Evolutionary conservation across 2,113 vertebrate species (phyloP).

Genomic region (Leiothrix lutea): DNA sequence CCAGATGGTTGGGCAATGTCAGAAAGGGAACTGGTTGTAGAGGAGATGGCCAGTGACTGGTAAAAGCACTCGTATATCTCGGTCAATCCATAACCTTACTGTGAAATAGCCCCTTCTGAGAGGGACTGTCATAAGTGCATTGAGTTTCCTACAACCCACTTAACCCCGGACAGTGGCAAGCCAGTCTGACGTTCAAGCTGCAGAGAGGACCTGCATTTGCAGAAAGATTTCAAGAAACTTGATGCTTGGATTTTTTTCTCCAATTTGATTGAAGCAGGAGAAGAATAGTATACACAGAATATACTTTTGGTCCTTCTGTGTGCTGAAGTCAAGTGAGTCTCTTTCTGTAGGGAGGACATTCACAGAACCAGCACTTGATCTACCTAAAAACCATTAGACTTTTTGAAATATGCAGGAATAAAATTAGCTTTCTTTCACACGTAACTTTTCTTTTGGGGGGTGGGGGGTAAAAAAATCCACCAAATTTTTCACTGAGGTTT

Average conservation of each 20-base stretch:
- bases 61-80: constrained; percentile 28
- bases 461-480: not conserved
- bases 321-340: constrained; percentile 46
- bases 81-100: constrained; percentile 49
- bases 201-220: not conserved
- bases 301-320: constrained; percentile 5
- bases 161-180: not conserved
- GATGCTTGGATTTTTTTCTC: not conserved
- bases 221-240: not conserved
- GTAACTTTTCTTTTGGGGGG: not conserved
- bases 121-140: constrained; percentile 45
- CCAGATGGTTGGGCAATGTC: constrained; percentile 4
- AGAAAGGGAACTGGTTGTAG: constrained; percentile 28
- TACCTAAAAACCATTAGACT: constrained; percentile 59
- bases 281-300: not conserved
- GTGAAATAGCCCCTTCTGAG: constrained; percentile 41
- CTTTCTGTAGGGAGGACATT: constrained; percentile 29
- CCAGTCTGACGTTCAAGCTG: not conserved
- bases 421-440: constrained; percentile 47
- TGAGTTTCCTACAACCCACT: constrained; percentile 13
- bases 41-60: constrained; percentile 38
- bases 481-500: constrained; percentile 61
- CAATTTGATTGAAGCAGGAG: not conserved
- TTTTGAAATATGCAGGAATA: constrained; percentile 67
- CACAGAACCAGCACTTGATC: constrained; percentile 62